Evolutionary conservation across 2,888 invertebrate species (phyloP), one percentile per base, ranked within the genome.

Genomic region (Eupithecia tripunctaria): DNA sequence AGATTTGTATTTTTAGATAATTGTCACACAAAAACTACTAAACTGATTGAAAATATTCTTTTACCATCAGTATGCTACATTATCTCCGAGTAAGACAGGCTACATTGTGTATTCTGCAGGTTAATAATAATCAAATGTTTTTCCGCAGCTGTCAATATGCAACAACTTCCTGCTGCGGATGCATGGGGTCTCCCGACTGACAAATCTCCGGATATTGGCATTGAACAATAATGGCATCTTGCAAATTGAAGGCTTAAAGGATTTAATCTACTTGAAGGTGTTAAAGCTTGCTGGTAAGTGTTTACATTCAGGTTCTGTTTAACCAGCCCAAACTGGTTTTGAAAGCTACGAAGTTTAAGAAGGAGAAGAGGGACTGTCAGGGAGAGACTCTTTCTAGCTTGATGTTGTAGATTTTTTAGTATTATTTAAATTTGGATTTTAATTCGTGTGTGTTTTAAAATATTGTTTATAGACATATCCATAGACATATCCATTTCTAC

Each of bases 171-270:
- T 98, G 68, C 92, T 98, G 62, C 96, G 98, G 72, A 98, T 98
- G 98, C 97, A 97, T 88, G 97, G 97, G 72, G 96, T 98, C 41
- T 96, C 97, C 76, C 96, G 97, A 68, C 93, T 99, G 75, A 96
- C 96, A 78, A 96, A 97, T 86, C 94, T 99, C 70, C 96, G 97
- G 56, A 96, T 97, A 60, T 91, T 99, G 77, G 97, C 98, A 88
- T 95, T 99, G 64, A 97, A 98, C 78, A 96, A 97, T 87, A 99
- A 99, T 92, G 97, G 97, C 68, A 97, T 99, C 79, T 95, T 98
- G 63, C 97, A 97, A 72, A 98, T 98, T 84, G 98, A 99, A 90
- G 98, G 98, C 14, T 93, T 98, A 18, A 97, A 97, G 88, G 98
- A 98, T 75, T 95, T 99, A 79, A 95, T 96, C 69, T 96, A 97